Evolutionary conservation across 2,797 vertebrate species (phyloP).

Genomic region (Dromococcyx pavoninus): DNA sequence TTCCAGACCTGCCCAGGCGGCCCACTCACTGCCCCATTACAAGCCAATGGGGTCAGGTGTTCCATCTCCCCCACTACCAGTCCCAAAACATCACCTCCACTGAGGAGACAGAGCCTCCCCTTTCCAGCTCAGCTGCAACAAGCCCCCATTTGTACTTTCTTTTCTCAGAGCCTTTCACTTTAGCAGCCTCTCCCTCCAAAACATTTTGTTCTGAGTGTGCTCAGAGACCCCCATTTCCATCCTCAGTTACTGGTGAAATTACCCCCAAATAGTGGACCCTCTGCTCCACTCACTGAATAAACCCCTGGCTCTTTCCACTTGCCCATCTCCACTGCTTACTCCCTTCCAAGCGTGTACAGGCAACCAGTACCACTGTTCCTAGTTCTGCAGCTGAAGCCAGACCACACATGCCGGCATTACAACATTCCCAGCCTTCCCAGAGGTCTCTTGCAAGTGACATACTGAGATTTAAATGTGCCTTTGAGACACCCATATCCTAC

Average conservation of each 20-base stretch:
- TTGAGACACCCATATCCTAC: too few relatives aligned
- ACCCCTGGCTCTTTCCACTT: neutral
- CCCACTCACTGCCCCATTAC: accelerated
- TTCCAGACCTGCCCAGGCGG: neutral
- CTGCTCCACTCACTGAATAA: neutral
- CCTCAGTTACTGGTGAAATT: neutral
- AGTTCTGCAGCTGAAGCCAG: neutral
- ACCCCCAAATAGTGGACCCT: too few relatives aligned
- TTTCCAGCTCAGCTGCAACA: neutral
- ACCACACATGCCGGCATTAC: accelerated
- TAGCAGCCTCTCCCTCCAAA: neutral
- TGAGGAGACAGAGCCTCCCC: neutral
- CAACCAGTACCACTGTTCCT: neutral
- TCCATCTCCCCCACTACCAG: neutral
- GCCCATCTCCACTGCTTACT: neutral
- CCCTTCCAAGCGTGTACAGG: too few relatives aligned
- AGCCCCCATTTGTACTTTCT: neutral
- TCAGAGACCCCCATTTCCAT: neutral
- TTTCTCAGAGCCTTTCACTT: neutral
- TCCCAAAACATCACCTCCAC: neutral
- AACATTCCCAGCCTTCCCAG: neutral
- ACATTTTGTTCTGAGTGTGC: neutral
- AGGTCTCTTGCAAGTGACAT: neutral
- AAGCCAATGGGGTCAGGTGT: neutral
- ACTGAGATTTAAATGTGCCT: too few relatives aligned